Conservation (phyloP, 2,797 vertebrate species). For the Sciurus vulgaris region DNA sequence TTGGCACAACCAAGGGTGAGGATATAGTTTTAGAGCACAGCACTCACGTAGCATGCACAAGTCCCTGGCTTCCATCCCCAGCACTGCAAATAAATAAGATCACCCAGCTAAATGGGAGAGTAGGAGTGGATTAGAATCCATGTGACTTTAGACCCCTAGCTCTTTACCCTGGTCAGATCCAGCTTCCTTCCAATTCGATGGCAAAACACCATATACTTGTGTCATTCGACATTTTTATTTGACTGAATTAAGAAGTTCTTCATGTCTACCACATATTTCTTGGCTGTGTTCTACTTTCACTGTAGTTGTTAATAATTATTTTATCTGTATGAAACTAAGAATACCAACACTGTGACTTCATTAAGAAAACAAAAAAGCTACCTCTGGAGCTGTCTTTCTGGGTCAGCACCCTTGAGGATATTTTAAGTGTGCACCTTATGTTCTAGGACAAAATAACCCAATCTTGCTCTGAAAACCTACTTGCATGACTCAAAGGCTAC, state of each 20-base stretch:
- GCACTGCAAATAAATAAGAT: not conserved
- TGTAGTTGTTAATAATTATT: constrained; percentile 21
- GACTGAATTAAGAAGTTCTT: constrained; percentile 29
- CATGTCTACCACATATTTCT: not conserved
- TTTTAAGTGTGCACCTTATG: constrained; percentile 58
- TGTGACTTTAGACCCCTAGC: not conserved
- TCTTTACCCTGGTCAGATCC: not conserved
- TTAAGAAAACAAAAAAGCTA: not conserved
- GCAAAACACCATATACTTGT: not conserved
- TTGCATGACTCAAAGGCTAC: not conserved
- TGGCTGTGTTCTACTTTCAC: not conserved
- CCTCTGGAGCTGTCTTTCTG: constrained; percentile 15
- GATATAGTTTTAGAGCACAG: too few species aligned
- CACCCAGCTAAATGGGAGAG: not conserved
- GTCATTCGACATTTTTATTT: not conserved
- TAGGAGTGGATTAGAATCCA: too few species aligned
- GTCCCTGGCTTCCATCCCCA: not conserved
- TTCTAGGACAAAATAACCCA: constrained; percentile 47
- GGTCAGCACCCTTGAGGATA: constrained; percentile 47
- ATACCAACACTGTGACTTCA: not conserved
- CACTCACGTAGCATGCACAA: not conserved
- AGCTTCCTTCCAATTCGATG: not conserved
- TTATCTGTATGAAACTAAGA: constrained; percentile 6
- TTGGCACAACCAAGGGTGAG: not conserved
- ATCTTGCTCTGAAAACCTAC: not conserved